Percentiles rank a stretch among this genome's conserved stretches.
These are phyloP conservation scores for Chelonus formosanus DNA, from an alignment of 2,888 invertebrate species.

Conservation along the genomic window DNA sequence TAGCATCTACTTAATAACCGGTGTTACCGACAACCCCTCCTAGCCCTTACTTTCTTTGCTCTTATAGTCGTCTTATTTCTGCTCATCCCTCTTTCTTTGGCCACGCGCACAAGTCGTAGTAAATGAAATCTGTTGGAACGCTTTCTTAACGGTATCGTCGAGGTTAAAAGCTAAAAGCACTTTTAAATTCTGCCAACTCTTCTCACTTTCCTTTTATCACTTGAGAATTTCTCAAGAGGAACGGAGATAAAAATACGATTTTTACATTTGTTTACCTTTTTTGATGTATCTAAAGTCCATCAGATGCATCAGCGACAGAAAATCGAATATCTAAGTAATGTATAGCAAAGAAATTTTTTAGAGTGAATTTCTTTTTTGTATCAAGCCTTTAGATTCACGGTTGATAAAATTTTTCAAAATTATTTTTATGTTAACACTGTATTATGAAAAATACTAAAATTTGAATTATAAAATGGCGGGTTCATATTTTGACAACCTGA, in stretches of 20 bases:
- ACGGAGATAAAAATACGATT: too few relatives aligned
- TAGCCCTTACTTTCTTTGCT: slow-evolving; percentile 33
- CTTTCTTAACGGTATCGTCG: slow-evolving; percentile 59
- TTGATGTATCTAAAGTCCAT: slow-evolving; percentile 2
- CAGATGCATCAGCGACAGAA: slow-evolving; percentile 19
- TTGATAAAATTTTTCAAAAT: too few relatives aligned
- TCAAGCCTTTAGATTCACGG: too few relatives aligned
- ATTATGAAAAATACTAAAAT: too few relatives aligned
- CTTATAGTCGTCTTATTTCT: slow-evolving; percentile 13
- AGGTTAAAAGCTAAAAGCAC: slow-evolving; percentile 60
- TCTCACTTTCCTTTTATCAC: slow-evolving; percentile 10
- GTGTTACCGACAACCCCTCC: slow-evolving; percentile 55
- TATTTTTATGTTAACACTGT: too few relatives aligned
- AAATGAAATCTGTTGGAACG: slow-evolving; percentile 61
- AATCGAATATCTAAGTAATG: too few relatives aligned
- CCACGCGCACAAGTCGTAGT: slow-evolving; percentile 37
- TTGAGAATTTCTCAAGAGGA: slow-evolving; percentile 21
- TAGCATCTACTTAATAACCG: slow-evolving; percentile 62
- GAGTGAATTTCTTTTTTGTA: too few relatives aligned
- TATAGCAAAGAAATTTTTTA: too few relatives aligned
- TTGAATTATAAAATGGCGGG: too few relatives aligned
- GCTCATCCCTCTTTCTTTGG: slow-evolving; percentile 7
- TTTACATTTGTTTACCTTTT: neutral
- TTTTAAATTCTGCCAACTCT: slow-evolving; percentile 57
- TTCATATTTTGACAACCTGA: too few relatives aligned